These are phyloP conservation scores for Malachius bipustulatus DNA, from an alignment of 2,888 invertebrate species.

Conservation along the genomic window DNA sequence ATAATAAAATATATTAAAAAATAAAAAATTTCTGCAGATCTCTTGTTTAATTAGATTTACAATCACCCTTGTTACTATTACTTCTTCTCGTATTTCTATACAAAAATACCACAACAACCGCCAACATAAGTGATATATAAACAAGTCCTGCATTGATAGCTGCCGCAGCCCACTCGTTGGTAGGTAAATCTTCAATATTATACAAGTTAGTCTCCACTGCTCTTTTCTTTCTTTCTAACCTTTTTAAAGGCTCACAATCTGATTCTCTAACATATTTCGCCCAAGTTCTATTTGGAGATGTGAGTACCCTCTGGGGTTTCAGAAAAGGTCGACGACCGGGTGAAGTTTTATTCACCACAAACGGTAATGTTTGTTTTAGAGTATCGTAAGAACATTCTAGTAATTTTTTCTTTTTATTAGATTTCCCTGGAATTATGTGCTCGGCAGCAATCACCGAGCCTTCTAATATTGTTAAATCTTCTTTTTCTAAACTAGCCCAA, in stretches of 20 bases:
- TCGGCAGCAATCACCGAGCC: conserved; percentile 53
- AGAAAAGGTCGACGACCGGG: conserved; percentile 45
- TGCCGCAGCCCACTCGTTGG: conserved; percentile 32
- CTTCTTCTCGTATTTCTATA: no score
- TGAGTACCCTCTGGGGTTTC: conserved; percentile 45
- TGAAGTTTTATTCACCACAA: conserved; percentile 39
- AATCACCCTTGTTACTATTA: no score
- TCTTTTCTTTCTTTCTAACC: conserved; percentile 22
- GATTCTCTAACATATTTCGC: conserved; percentile 59
- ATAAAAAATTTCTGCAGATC: no score
- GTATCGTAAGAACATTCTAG: conserved; percentile 53
- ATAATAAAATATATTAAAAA: no score
- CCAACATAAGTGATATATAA: conserved; percentile 32
- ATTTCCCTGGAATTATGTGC: conserved; percentile 50
- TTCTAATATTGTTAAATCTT: conserved; percentile 50
- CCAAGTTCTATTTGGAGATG: conserved; percentile 54
- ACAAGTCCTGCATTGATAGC: conserved; percentile 35
- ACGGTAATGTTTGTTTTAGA: conserved; percentile 41
- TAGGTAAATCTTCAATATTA: conserved; percentile 19
- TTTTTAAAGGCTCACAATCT: conserved; percentile 39
- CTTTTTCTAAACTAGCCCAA: conserved; percentile 55
- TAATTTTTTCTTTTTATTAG: conserved; percentile 48
- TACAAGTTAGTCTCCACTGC: conserved; percentile 19
- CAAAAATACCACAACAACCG: conserved; percentile 31
- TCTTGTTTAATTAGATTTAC: no score